Evolutionary conservation across 2,113 vertebrate species (phyloP).

Genomic region (Hydrolagus affinis): DNA sequence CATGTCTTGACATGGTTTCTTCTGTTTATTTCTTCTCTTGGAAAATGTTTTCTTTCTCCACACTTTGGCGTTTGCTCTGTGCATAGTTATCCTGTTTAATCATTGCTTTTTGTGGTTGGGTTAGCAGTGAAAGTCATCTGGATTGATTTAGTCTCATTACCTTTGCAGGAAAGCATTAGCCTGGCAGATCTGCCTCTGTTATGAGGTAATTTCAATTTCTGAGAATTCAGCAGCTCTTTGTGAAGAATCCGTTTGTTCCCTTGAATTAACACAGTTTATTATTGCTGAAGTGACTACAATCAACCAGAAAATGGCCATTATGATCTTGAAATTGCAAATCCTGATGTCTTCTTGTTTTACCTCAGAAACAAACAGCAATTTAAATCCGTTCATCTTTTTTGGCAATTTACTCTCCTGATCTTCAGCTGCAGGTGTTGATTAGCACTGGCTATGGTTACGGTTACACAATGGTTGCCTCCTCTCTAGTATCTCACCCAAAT

Average conservation of each 20-base stretch:
- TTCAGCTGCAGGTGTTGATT: too few relatives aligned
- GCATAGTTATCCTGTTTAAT: constrained; percentile 55
- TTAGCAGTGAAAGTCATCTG: constrained; percentile 59
- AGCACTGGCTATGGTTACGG: too few relatives aligned
- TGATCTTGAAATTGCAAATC: not conserved
- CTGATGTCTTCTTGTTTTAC: not conserved
- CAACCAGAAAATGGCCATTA: not conserved
- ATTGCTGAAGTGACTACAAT: not conserved
- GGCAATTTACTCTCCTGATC: too few relatives aligned
- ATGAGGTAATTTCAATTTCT: not conserved
- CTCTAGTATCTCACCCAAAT: too few relatives aligned
- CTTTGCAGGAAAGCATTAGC: constrained; percentile 35
- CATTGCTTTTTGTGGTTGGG: constrained; percentile 52
- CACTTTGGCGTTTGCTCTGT: constrained; percentile 45
- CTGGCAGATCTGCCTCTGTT: constrained; percentile 26
- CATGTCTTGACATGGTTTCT: not conserved
- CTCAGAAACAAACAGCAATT: not conserved
- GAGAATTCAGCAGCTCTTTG: not conserved
- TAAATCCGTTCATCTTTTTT: constrained; percentile 29
- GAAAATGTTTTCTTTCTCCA: not conserved
- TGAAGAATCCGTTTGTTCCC: constrained; percentile 8
- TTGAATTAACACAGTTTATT: not conserved
- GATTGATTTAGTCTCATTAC: constrained; percentile 53
- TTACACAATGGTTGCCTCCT: too few relatives aligned
- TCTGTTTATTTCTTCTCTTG: not conserved